phyloP scores from a whole-genome alignment of 2,888 invertebrate genomes.

The Chelonus formosanus region DNA sequence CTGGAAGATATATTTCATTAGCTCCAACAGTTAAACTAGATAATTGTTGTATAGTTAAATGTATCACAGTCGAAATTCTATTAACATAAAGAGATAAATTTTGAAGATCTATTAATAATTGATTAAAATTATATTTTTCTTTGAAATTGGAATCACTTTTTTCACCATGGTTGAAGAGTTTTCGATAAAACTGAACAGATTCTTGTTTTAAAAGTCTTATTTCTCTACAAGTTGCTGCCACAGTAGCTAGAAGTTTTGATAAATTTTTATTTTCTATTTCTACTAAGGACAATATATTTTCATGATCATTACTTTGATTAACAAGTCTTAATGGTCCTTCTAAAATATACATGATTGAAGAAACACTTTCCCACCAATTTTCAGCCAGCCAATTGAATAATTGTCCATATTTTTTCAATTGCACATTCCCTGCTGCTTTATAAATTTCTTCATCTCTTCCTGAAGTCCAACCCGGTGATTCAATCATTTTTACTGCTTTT shows the following conservation, averaged over 20 bases:
- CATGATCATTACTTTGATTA: slow-evolving; percentile 71
- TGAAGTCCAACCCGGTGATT: slow-evolving; percentile 54
- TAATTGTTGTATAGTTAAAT: slow-evolving; percentile 54
- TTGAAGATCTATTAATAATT: slow-evolving; percentile 56
- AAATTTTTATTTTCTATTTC: slow-evolving; percentile 85
- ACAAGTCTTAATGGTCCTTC: slow-evolving; percentile 58
- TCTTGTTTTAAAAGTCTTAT: slow-evolving; percentile 74
- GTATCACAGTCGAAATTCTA: slow-evolving; percentile 51
- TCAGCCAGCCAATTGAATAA: slow-evolving; percentile 67
- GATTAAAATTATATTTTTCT: slow-evolving; percentile 44
- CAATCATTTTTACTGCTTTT: slow-evolving; percentile 52
- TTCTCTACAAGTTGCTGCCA: slow-evolving; percentile 83
- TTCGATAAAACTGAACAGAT: slow-evolving; percentile 70
- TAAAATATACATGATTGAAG: slow-evolving; percentile 51
- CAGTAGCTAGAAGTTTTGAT: slow-evolving; percentile 80
- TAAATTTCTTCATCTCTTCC: slow-evolving; percentile 58
- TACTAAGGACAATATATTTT: slow-evolving; percentile 75
- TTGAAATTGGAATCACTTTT: slow-evolving; percentile 58
- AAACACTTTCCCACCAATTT: slow-evolving; percentile 47
- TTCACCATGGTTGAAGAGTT: slow-evolving; percentile 62
- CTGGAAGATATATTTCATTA: slow-evolving; percentile 58
- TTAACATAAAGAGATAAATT: slow-evolving; percentile 55
- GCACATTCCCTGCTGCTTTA: slow-evolving; percentile 68
- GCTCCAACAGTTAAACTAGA: slow-evolving; percentile 52
- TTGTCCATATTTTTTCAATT: slow-evolving; percentile 67